Evolutionary conservation across 2,113 vertebrate genomes (phyloP), one percentile per base, ranked within the genome.

Genomic region (Terrapene triunguis): DNA sequence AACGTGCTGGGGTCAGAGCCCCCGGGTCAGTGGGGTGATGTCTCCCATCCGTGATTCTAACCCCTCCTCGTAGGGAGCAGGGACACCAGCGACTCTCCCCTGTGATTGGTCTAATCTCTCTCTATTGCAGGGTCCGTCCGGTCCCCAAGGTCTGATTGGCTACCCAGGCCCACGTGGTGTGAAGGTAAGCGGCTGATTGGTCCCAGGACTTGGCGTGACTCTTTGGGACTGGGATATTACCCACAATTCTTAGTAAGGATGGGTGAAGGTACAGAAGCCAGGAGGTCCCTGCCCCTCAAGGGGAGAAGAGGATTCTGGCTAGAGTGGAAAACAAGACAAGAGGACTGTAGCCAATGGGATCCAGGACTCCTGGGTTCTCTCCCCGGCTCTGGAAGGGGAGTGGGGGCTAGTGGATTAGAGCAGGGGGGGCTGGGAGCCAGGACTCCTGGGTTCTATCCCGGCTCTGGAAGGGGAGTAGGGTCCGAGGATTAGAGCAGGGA

Each of bases 141-240:
- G 99, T 94, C 99, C 99, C 57, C 99, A 99, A 95, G 99, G 99
- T 78, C 94, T 98, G 65, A 98, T 99, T 51, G 99, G 99, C 87
- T 99, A 99, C 97, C 99, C 99, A 17, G 99, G 99, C 14, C 99
- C 99, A 92, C 99, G 99, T 53, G 99, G 99, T 54, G 92, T 98
- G 54, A 99, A 99, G 99, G 99, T 99, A 95, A 94, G 87, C 27
- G 6, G 51, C 42, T 50, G 27, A 27, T 38, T 14, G 35, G 38
- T 48, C 3, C 1, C 4, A 3, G 16, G 29, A 62, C 25, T 48
- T 54, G 85, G 59, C 25, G 24, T 25, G 47, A 22, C 22, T 78
- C 42, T 13, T 8, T 59, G 57, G 72, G 57, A 9, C 50, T 8
- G 27, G 76, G 14, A 24, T 24, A 48, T 89, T 32, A 53, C 79